Base-by-base conservation (phyloP, 2,888 invertebrate species). In the Erebia ligea region DNA sequence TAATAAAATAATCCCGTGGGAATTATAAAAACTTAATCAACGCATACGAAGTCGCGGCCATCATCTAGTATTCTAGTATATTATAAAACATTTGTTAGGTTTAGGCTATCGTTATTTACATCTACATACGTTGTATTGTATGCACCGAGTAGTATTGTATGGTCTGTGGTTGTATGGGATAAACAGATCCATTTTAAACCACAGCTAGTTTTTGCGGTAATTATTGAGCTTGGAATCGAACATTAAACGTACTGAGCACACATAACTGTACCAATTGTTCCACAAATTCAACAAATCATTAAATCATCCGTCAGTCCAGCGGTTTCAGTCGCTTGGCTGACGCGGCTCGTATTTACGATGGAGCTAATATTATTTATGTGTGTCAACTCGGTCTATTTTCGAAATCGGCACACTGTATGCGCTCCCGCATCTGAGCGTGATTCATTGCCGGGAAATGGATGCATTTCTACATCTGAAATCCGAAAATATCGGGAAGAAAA, bases 381-480 rank as follows among this genome's bases (percentile, higher is more conserved):
- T 92, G 92, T 92, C 92, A 92, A 91, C 91, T 82, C 79, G 84
- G 79, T 86, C 88, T 92, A 92, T 92, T 91, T 91, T 83, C 79
- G 86, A 83, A 84, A 83, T 80, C 81, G 81, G 84, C 85, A 81
- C 82, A 82, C 78, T 81, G 76, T 78, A 82, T 80, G 83, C 80
- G 81, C 80, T 72, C 76, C 77, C 77, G 78, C 78, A 76, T 71
- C 76, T 73, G 68, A 70, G 61, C 65, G 76, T 90, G 88, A 91
- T 86, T 91, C 88, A 90, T 83, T 78, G 85, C 80, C 82, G 84
- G 86, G 84, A 86, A 86, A 85, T 82, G 80, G 82, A 81, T 86
- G 86, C 85, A 88, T 82, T 84, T 88, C 61, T 70, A 62, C 40
- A 69, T 50, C 54, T 69, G 52, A 25, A 34, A 48, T 21, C 48